A percentile compares a stretch with the other conserved stretches of the same genome.
These are phyloP conservation scores for Pituophis catenifer DNA, from an alignment of 2,113 vertebrate species.

Conservation along the genomic window DNA sequence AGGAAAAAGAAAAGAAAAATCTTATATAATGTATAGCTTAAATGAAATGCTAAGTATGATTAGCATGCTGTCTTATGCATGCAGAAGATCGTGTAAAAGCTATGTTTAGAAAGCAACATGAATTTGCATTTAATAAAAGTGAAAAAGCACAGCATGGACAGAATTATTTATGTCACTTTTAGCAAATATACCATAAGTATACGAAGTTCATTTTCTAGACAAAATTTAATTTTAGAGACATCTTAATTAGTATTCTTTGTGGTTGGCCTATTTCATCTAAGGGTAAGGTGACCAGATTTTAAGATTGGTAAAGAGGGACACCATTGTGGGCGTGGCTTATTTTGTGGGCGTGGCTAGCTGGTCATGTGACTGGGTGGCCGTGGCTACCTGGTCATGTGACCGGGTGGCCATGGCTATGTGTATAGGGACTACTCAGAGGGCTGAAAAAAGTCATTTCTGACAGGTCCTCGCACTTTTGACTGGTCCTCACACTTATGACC, in stretches of 20 bases:
- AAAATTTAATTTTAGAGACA: neutral
- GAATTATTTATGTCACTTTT: neutral
- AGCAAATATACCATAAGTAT: neutral
- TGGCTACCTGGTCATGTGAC: no score
- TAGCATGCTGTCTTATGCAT: neutral
- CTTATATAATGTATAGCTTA: neutral
- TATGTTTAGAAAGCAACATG: neutral
- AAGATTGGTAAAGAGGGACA: no score
- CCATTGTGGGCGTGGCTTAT: no score
- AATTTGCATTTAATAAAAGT: neutral
- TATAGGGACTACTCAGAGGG: no score
- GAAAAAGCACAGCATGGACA: neutral
- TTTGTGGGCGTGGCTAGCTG: no score
- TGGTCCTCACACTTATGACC: no score
- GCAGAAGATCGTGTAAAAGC: neutral
- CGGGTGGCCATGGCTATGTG: no score
- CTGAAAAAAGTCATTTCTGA: no score
- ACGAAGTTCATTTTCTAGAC: neutral
- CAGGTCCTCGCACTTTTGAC: no score
- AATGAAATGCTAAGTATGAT: neutral
- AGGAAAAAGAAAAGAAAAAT: neutral
- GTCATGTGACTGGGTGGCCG: no score
- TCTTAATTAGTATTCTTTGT: neutral
- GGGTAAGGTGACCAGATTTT: no score
- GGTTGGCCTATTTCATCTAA: neutral